Conservation (phyloP, 2,113 vertebrate genomes). For the Gallinago paraguaiae region DNA sequence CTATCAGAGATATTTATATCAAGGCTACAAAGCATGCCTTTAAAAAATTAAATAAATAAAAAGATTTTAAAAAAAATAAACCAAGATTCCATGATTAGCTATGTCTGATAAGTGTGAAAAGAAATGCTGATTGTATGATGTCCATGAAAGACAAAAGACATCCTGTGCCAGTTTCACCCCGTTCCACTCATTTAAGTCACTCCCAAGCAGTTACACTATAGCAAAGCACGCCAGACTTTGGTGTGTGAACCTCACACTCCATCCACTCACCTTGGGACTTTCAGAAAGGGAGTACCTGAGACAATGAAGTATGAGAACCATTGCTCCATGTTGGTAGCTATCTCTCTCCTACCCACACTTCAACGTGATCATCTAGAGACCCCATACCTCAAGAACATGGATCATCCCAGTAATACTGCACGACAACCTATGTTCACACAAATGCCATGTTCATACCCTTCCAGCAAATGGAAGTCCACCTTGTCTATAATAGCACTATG, state of each 20-base stretch:
- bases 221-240: neutral
- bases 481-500: neutral
- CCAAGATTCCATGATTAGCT: neutral
- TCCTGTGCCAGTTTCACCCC: neutral
- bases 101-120: neutral
- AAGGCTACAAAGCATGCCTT: neutral
- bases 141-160: neutral
- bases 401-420: neutral
- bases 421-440: neutral
- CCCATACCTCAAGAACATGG: neutral
- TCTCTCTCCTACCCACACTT: neutral
- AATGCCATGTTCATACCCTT: neutral
- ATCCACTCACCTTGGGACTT: neutral
- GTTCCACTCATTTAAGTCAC: neutral
- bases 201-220: neutral
- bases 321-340: neutral
- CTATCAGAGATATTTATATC: neutral
- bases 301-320: neutral
- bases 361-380: accelerated
- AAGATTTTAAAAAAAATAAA: neutral
- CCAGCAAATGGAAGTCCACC: neutral
- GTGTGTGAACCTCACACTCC: neutral
- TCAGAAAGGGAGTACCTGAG: neutral
- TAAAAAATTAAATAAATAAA: neutral
- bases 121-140: neutral